Conservation (phyloP, 2,797 vertebrate species). For the Pseudochaenichthys georgianus region DNA sequence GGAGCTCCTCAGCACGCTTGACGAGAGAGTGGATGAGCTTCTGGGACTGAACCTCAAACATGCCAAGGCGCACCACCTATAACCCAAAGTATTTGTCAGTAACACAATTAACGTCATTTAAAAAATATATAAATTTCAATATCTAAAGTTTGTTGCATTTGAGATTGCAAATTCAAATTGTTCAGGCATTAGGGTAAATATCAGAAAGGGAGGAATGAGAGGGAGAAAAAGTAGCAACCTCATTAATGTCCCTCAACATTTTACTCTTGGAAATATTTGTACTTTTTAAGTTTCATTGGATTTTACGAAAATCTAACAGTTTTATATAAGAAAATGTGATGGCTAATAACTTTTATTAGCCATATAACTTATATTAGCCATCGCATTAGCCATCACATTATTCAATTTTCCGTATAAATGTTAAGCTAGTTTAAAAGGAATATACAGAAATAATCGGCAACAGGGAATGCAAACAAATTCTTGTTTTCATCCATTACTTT, state of each 20-base stretch:
- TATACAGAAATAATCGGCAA: too few relatives aligned
- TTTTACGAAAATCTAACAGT: not conserved
- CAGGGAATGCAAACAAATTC: too few relatives aligned
- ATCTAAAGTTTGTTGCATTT: not conserved
- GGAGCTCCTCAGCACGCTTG: conserved; percentile 83
- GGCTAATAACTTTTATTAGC: not conserved
- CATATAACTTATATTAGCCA: not conserved
- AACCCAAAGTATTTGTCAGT: conserved; percentile 30
- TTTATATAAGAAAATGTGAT: not conserved
- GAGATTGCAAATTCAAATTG: not conserved
- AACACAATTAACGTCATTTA: not conserved
- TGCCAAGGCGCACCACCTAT: conserved; percentile 87
- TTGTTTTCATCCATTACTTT: too few relatives aligned
- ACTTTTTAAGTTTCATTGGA: not conserved
- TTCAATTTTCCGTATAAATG: too few relatives aligned
- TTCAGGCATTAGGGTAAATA: not conserved
- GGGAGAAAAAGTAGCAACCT: conserved; percentile 3
- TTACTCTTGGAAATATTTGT: not conserved
- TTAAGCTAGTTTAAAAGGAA: too few relatives aligned
- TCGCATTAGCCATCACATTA: not conserved
- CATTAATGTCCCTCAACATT: not conserved
- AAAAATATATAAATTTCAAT: not conserved
- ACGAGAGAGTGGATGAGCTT: conserved; percentile 85
- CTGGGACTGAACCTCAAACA: conserved; percentile 91
- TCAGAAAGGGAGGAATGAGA: not conserved